Evolutionary conservation across 1,140 invertebrate genomes (phyloP).

Genomic region (Drosophila tsacasi): DNA sequence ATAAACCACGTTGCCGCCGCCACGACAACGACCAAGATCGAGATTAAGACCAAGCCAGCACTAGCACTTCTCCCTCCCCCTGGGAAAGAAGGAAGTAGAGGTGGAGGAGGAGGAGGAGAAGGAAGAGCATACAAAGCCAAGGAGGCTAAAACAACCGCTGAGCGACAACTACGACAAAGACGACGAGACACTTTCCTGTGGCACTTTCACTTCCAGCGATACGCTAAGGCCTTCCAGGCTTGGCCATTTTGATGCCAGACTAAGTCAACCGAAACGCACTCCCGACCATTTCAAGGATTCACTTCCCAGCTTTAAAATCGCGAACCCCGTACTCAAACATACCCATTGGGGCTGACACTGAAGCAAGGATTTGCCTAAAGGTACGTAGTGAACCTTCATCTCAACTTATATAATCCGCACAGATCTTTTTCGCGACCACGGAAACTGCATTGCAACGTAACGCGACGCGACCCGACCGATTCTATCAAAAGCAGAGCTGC

Average conservation of each 20-base stretch:
- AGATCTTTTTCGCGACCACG: slow-evolving; percentile 19
- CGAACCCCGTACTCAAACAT: not conserved
- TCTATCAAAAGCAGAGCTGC: slow-evolving; percentile 76
- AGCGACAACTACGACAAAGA: slow-evolving; percentile 55
- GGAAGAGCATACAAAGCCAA: slow-evolving; percentile 9
- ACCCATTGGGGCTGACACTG: slow-evolving; percentile 7
- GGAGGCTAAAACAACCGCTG: slow-evolving; percentile 6
- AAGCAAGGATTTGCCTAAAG: slow-evolving; percentile 23
- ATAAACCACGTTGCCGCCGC: slow-evolving; percentile 64
- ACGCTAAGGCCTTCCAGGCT: slow-evolving; percentile 25
- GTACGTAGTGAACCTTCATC: slow-evolving; percentile 27
- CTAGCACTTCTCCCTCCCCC: slow-evolving; percentile 2
- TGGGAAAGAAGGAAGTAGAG: slow-evolving; percentile 1
- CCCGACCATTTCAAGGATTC: slow-evolving; percentile 30
- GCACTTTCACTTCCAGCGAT: slow-evolving; percentile 47
- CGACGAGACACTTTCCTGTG: slow-evolving; percentile 54
- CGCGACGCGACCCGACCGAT: slow-evolving; percentile 61
- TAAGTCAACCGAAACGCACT: slow-evolving; percentile 11
- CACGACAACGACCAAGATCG: slow-evolving; percentile 53
- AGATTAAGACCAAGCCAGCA: slow-evolving; percentile 27
- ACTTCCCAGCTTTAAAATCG: slow-evolving; percentile 7
- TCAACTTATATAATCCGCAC: slow-evolving; percentile 63
- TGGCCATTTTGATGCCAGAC: slow-evolving; percentile 16
- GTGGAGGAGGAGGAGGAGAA: slow-evolving; percentile 4
- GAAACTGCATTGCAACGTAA: slow-evolving; percentile 13